phyloP scores from a whole-genome alignment of 2,797 vertebrate genomes.

The Poeciliopsis presidionis region DNA sequence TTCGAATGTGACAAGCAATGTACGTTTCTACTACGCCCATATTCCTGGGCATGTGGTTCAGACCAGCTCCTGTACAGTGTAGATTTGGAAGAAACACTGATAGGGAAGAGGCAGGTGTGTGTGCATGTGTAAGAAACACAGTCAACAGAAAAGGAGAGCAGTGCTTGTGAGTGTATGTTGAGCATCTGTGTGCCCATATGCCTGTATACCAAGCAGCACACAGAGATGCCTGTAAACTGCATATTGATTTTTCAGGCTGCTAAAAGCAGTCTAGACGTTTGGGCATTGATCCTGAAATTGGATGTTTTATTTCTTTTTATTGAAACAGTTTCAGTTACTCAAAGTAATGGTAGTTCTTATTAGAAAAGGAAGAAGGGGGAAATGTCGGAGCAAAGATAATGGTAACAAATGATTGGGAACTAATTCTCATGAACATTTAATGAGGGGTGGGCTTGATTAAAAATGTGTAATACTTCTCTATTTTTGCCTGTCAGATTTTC shows the following conservation, averaged over 20 bases:
- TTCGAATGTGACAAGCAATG: background rate
- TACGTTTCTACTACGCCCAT: slow-evolving; percentile 4
- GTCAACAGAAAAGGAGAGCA: slow-evolving; percentile 2
- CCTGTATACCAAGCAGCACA: slow-evolving; percentile 38
- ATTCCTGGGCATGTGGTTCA: slow-evolving; percentile 38
- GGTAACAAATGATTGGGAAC: background rate
- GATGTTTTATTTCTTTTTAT: slow-evolving; percentile 28
- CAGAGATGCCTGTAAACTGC: slow-evolving; percentile 42
- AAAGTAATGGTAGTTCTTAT: background rate
- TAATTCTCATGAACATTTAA: background rate
- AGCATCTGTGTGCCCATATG: slow-evolving; percentile 35
- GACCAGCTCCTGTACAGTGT: slow-evolving; percentile 20
- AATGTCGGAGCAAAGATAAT: background rate
- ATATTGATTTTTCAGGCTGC: slow-evolving; percentile 41
- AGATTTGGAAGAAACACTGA: slow-evolving; percentile 70
- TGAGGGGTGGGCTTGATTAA: slow-evolving; percentile 18
- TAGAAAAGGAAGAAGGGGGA: background rate
- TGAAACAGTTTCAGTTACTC: slow-evolving; percentile 10
- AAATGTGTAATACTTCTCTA: background rate
- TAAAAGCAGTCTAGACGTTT: slow-evolving; percentile 30
- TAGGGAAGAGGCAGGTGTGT: slow-evolving; percentile 51
- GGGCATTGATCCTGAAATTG: slow-evolving; percentile 28
- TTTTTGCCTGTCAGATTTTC: slow-evolving; percentile 4
- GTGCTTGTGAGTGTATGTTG: slow-evolving; percentile 27
- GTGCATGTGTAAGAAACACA: slow-evolving; percentile 3